These are phyloP conservation scores for Rotaria magnacalcarata DNA, from an alignment of 2,888 invertebrate genomes.

Conservation along the genomic window DNA sequence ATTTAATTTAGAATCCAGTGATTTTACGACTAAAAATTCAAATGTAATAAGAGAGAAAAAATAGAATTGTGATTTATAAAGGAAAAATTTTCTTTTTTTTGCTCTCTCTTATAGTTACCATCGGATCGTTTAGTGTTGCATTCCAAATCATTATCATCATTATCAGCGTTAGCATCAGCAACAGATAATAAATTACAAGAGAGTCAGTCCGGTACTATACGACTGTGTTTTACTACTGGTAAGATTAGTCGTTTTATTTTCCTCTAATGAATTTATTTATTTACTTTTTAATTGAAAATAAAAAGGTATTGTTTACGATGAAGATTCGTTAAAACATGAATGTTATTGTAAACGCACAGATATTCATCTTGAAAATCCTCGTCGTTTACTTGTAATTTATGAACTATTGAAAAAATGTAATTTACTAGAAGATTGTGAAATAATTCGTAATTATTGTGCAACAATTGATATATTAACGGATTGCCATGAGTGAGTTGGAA, in stretches of 20 bases:
- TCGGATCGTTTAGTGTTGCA: background rate
- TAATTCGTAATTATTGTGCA: conserved; percentile 1
- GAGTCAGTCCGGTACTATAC: background rate
- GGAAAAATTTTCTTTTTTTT: too few species aligned
- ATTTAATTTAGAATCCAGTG: background rate
- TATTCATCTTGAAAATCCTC: conserved; percentile 33
- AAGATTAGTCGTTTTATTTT: background rate
- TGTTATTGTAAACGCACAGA: conserved; percentile 34
- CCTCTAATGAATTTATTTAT: background rate
- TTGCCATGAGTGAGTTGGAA: background rate
- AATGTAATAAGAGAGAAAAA: background rate
- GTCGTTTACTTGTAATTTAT: conserved; percentile 36
- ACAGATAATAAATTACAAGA: background rate
- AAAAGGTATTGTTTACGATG: background rate
- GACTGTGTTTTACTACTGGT: conserved; percentile 15
- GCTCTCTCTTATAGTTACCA: background rate
- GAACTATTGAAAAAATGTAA: conserved; percentile 14
- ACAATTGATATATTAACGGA: conserved; percentile 12
- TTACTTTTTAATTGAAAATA: background rate
- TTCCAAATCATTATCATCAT: conserved; percentile 35
- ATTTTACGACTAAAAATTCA: background rate
- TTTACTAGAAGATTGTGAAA: conserved; percentile 24
- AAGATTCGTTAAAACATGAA: conserved; percentile 29
- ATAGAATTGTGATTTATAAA: too few species aligned
- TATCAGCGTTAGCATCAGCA: background rate